Evolutionary conservation across 23 tunicate genomes (phyloP).

Genomic region (Styela clava): DNA sequence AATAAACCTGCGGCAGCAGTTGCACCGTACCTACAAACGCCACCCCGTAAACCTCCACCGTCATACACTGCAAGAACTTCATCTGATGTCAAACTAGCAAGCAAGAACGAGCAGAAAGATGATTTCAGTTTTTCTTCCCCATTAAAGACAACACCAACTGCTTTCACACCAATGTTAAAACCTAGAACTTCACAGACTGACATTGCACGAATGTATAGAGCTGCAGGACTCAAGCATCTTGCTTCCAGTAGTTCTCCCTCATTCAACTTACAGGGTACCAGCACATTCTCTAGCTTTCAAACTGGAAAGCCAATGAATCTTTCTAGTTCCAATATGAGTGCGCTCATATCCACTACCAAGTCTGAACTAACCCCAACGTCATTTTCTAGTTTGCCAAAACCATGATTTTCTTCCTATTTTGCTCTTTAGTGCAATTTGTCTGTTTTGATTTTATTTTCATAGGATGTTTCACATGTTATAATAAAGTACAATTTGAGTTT

Average conservation of each 20-base stretch:
- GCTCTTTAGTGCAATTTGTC: not conserved
- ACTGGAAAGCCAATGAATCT: not conserved
- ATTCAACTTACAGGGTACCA: not conserved
- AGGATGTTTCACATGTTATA: no score
- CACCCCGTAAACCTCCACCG: constrained; percentile 25
- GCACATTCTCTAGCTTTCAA: not conserved
- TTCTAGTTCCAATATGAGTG: not conserved
- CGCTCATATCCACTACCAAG: not conserved
- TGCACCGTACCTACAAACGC: constrained; percentile 70
- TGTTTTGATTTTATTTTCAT: no score
- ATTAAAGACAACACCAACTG: not conserved
- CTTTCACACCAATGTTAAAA: constrained; percentile 15
- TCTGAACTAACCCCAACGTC: not conserved
- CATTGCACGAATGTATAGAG: constrained; percentile 80
- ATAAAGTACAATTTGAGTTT: no score
- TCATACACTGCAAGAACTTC: not conserved
- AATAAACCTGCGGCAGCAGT: constrained; percentile 89
- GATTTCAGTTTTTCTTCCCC: constrained; percentile 66
- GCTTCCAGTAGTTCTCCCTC: not conserved
- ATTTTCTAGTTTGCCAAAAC: not conserved
- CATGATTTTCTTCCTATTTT: not conserved
- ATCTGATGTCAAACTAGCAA: not conserved
- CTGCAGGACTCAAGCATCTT: constrained; percentile 51
- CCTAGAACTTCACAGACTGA: constrained; percentile 42
- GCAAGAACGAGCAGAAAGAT: constrained; percentile 7